Conservation (phyloP, 2,113 vertebrate genomes). For the Pyxicephalus adspersus region DNA sequence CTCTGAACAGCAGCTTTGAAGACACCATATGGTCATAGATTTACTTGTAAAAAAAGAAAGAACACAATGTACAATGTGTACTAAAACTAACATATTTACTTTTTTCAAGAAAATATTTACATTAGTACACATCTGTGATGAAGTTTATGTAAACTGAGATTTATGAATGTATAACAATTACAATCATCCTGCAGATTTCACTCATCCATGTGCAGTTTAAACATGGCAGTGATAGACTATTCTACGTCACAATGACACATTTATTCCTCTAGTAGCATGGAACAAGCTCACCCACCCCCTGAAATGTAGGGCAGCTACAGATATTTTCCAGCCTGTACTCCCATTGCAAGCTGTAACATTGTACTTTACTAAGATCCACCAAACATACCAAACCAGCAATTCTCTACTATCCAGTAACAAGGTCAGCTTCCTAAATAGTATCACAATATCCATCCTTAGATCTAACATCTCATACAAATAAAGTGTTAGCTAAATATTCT, state of each 20-base stretch:
- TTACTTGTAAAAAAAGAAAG: conserved; percentile 22
- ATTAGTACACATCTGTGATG: too few relatives aligned
- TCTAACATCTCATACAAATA: too few relatives aligned
- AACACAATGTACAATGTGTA: background rate
- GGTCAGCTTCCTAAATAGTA: too few relatives aligned
- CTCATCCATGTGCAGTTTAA: background rate
- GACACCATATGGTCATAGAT: conserved; percentile 48
- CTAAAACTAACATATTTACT: background rate
- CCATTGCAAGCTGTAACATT: background rate
- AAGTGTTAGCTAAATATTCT: background rate
- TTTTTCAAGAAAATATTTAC: too few relatives aligned
- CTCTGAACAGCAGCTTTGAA: conserved; percentile 26
- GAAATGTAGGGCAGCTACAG: conserved; percentile 41
- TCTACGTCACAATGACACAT: conserved; percentile 44
- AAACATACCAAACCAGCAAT: background rate
- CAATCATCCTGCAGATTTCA: background rate
- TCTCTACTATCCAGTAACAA: too few relatives aligned
- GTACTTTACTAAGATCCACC: background rate
- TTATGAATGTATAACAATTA: background rate
- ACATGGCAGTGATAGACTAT: background rate
- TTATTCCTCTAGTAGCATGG: conserved; percentile 31
- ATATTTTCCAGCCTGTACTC: conserved; percentile 11
- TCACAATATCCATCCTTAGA: too few relatives aligned
- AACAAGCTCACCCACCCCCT: conserved; percentile 33
- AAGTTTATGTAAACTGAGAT: too few relatives aligned